Base-by-base conservation (phyloP, 2,797 vertebrate species). In the Sardinella longiceps region DNA sequence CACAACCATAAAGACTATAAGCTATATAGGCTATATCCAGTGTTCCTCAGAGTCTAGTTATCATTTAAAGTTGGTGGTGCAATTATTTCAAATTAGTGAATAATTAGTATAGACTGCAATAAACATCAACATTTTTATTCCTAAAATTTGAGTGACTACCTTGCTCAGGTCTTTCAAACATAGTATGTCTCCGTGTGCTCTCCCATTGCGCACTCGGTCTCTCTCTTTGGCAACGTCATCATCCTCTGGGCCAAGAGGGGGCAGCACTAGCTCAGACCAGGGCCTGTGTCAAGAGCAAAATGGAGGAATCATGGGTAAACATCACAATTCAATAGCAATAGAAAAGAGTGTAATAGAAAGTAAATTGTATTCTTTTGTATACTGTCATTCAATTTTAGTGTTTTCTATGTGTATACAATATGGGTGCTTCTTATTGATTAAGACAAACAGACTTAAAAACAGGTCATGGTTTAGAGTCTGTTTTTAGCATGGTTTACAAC, bases 101-200 rank as follows among this genome's bases (percentile, higher is more conserved):
- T n/a, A n/a, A n/a, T n/a, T n/a, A n/a, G n/a, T n/a, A n/a, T 43
- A 77, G 10, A 74, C 7, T 39, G 18, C 20, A 43, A 39, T 77
- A 23, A 77, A 43, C 70, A 20, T 74, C 23, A 3, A 66, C 1
- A 30, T 28, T 63, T 23, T 23, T n/a, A 18, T 23, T 77, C 15
- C 43, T 25, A 60, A 30, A 33, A 30, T 66, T 23, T 23, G 23
- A 23, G 70, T 77, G 7, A 10, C 48, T 92, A 97, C 98, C 96
- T 99, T 98, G 91, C 96, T 98, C 84, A 99, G 92, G 89, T 98
- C 93, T 30, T 87, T 93, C 88, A 98, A 94, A 86, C 95, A 95
- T 84, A 98, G 93, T 84, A 98, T 92, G 14, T 97, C 95, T 3
- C 91, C 58, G 0, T 94, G 87, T 0, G 94, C 93, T 84, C 84